Conservation (phyloP, 2,797 vertebrate species). For the Rachycentron canadum region DNA sequence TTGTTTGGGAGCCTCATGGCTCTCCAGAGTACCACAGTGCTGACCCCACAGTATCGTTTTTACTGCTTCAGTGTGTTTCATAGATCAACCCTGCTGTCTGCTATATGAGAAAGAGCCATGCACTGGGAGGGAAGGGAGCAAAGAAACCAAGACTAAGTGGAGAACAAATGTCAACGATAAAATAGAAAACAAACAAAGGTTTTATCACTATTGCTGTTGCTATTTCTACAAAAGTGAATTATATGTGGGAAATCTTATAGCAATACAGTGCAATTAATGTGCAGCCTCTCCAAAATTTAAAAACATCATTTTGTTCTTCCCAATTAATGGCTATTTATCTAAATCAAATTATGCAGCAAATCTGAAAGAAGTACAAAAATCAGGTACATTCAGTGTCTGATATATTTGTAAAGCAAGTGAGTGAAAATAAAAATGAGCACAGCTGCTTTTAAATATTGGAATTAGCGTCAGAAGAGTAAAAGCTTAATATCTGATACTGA, state of each 20-base stretch:
- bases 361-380: background rate
- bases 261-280: background rate
- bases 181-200: background rate
- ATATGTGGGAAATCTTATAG: background rate
- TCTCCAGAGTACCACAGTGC: conserved; percentile 55
- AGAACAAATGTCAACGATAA: background rate
- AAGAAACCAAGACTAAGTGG: background rate
- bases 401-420: too few species aligned
- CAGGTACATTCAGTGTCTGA: background rate
- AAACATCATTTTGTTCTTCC: background rate
- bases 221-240: background rate
- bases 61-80: conserved; percentile 57
- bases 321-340: background rate
- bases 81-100: conserved; percentile 50
- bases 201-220: background rate
- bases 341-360: background rate
- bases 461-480: background rate
- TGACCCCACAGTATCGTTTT: conserved; percentile 62
- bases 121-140: background rate
- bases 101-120: background rate
- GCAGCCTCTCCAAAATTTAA: background rate
- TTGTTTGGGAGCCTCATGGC: conserved; percentile 42
- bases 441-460: background rate
- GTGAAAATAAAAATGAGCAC: background rate
- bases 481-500: background rate